Conservation (phyloP, 2,888 invertebrate genomes). For the Brenthis ino region DNA sequence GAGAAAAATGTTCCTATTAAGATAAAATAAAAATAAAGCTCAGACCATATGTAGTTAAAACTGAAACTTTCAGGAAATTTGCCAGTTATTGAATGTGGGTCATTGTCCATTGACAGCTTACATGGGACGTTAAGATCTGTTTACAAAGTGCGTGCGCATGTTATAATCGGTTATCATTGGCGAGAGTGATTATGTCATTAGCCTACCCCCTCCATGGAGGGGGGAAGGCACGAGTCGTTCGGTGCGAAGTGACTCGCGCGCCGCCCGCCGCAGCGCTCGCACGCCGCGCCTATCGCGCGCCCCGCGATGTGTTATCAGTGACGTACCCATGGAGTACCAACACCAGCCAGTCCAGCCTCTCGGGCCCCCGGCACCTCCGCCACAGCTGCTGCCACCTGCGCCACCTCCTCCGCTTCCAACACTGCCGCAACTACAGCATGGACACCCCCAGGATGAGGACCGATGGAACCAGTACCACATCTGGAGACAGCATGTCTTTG, state of each 20-base stretch:
- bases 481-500: slow-evolving; percentile 90
- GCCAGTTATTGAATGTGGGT: too few relatives aligned
- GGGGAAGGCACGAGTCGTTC: slow-evolving; percentile 41
- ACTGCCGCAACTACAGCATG: slow-evolving; percentile 84
- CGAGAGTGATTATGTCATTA: slow-evolving; percentile 63
- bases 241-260: slow-evolving; percentile 48
- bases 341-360: slow-evolving; percentile 81
- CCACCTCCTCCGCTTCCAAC: slow-evolving; percentile 85
- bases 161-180: slow-evolving; percentile 62
- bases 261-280: slow-evolving; percentile 56
- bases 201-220: slow-evolving; percentile 34
- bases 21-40: too few relatives aligned
- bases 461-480: slow-evolving; percentile 90
- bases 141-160: slow-evolving; percentile 62
- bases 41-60: too few relatives aligned
- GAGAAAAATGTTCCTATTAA: too few relatives aligned
- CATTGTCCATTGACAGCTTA: too few relatives aligned
- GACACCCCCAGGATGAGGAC: slow-evolving; percentile 84
- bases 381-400: slow-evolving; percentile 81
- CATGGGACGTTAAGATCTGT: slow-evolving; percentile 44
- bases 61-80: too few relatives aligned
- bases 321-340: slow-evolving; percentile 73
- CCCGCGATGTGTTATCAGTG: slow-evolving; percentile 71
- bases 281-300: slow-evolving; percentile 53
- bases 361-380: slow-evolving; percentile 85